Base-by-base conservation (phyloP, 1,140 invertebrate genomes). In the Penaeus japonicus region DNA sequence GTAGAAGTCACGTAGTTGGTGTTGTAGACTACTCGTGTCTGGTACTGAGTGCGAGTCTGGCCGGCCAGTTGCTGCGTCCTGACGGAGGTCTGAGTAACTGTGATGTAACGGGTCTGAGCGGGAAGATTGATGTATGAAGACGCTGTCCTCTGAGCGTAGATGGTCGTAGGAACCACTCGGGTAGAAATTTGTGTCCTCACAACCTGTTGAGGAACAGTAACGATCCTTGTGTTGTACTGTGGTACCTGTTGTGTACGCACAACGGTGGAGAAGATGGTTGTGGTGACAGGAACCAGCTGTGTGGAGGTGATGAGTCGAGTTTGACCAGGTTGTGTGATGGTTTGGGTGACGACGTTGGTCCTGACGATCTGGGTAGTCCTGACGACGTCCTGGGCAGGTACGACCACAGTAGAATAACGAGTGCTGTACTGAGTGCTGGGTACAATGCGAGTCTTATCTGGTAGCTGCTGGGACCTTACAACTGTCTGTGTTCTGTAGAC, bases 131-230 rank as follows among this genome's bases (percentile, higher is more conserved):
- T 47, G 18, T 20, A 20, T 15, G 80, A 17, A 24, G 53, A 47
- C 15, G 53, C 80, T 27, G 30, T 53, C 53, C 30, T 18, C 24
- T 82, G 30, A 17, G 30, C 4, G 47, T 57, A 24, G 4, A 82
- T 65, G 80, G 80, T 82, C 17, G 54, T 54, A 32, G 80, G 54
- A 17, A 82, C 80, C 30, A 82, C 80, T 47, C 53, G 80, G 27
- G 80, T 54, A 54, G 59, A 54, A 20, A 82, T 3, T 17, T 35
- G 30, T 30, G 80, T 82, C 30, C 30, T 82, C 17, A 82, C 80
- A 17, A 82, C 80, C 80, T 39, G 53, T 4, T 15, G 30, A 20
- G 80, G 54, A 24, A 32, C 30, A 4, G 47, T 53, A 17, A 18
- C 30, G n/a, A 53, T 65, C 30, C 59, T 30, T 30, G 80, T 82